Base-by-base conservation (phyloP, 2,797 vertebrate species). In the Sebastes cheni region DNA sequence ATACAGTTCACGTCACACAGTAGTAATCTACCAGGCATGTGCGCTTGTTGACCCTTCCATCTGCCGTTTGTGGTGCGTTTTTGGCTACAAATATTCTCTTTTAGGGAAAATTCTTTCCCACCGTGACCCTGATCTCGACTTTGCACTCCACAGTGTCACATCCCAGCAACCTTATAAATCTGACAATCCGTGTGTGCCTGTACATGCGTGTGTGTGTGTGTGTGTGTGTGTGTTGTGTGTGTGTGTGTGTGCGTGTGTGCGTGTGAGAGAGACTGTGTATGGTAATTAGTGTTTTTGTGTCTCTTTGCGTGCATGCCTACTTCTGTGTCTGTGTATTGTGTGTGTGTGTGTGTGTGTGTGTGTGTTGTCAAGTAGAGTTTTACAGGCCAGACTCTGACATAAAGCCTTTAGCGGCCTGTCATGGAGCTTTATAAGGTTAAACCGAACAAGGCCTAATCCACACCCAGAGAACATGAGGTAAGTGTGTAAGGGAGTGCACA, bases 341-440 rank as follows among this genome's bases (percentile, higher is more conserved):
- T 25, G 32, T 70, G 20, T 25, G 23, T 27, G 34, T 70, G 23
- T 77, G 60, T 79, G 64, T 65, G 56, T 70, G 61, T 76, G 59
- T 65, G 56, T 70, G 61, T 76, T 85, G 85, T 88, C 75, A 86
- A 74, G 54, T 56, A 46, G 68, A 75, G 79, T 90, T 88, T 88
- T 81, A 86, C 66, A 82, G 84, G 71, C 67, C 61, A 75, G 75
- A 54, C 65, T 46, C 39, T 86, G 84, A 91, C 79, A 75, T 77
- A 86, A 91, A 88, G 79, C 89, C 83, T 82, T 86, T 83, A 84
- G 81, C 59, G 73, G 77, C 32, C 81, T 89, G 88, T 90, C 89
- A 90, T 85, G 88, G 82, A 80, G 80, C 77, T 93, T 93, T 92
- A 92, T 86, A 86, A 92, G 90, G 92, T 92, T 91, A 86, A 92